phyloP scores from a whole-genome alignment of 2,113 vertebrate species.

The Amazona guildingii region DNA sequence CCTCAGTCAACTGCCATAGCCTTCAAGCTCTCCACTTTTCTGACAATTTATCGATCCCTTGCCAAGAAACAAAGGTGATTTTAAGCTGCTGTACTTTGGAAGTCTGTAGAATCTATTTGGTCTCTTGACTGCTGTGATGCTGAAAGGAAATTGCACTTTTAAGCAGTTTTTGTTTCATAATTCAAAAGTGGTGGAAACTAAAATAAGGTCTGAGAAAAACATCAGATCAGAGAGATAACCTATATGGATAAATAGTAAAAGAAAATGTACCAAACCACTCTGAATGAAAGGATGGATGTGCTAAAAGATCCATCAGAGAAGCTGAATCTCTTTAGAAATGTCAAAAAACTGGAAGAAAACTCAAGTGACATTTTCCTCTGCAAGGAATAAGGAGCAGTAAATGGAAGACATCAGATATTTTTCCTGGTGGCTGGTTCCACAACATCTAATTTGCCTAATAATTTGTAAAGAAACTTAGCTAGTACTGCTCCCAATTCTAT shows the following conservation, averaged over 20 bases:
- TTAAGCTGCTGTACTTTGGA: background rate
- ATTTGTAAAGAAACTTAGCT: background rate
- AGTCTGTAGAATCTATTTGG: background rate
- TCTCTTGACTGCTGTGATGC: background rate
- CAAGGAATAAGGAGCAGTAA: background rate
- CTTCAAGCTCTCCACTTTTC: background rate
- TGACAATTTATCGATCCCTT: background rate
- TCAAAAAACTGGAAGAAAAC: background rate
- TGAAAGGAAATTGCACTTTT: conserved; percentile 8
- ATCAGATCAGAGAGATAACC: background rate
- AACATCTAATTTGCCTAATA: background rate
- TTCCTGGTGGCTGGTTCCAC: background rate
- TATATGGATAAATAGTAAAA: background rate
- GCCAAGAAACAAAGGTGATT: background rate
- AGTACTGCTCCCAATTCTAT: background rate
- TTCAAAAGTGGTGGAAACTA: background rate
- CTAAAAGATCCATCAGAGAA: background rate
- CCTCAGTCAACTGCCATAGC: background rate
- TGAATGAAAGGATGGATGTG: background rate
- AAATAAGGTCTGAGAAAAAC: background rate
- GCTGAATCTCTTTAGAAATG: background rate
- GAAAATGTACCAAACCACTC: background rate
- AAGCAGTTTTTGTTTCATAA: conserved; percentile 29
- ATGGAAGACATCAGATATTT: background rate
- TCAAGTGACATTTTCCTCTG: background rate